Evolutionary conservation across 2,888 invertebrate genomes (phyloP).

Genomic region (Allacma fusca): DNA sequence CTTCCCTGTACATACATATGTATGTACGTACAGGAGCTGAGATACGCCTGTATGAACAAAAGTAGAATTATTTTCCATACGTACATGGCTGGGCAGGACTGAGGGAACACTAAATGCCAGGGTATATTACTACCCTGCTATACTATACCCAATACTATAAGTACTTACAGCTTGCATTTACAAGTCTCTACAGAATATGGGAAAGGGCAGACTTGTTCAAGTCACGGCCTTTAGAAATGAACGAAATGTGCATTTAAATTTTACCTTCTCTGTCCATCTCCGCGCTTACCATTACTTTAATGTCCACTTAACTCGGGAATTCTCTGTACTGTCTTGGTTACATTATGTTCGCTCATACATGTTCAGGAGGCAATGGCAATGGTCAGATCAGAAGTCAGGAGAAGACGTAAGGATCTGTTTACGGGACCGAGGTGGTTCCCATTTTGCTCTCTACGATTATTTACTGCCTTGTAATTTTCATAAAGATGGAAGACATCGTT

Average conservation of each 20-base stretch:
- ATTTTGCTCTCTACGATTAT: constrained; percentile 33
- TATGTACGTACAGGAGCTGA: neutral
- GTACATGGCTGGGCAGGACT: no score
- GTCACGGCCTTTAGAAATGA: constrained; percentile 18
- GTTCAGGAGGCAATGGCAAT: neutral
- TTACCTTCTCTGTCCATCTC: constrained; percentile 36
- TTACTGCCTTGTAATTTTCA: constrained; percentile 42
- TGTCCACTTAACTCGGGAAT: constrained; percentile 42
- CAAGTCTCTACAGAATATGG: neutral
- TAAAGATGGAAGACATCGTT: constrained; percentile 42
- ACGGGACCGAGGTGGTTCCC: constrained; percentile 47
- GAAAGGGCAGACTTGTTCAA: neutral
- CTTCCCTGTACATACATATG: neutral
- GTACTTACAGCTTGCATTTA: neutral
- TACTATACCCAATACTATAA: no score
- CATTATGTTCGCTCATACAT: constrained; percentile 18
- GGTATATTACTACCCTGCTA: no score
- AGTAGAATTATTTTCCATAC: no score
- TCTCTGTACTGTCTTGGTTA: constrained; percentile 6
- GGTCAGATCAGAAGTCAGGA: constrained; percentile 36
- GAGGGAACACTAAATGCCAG: no score
- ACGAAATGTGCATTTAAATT: constrained; percentile 30
- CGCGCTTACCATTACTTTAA: constrained; percentile 46
- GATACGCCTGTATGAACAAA: neutral
- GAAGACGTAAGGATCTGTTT: constrained; percentile 48